Evolutionary conservation across 2,888 invertebrate species (phyloP).

Genomic region (Acanthoscelides obtectus): DNA sequence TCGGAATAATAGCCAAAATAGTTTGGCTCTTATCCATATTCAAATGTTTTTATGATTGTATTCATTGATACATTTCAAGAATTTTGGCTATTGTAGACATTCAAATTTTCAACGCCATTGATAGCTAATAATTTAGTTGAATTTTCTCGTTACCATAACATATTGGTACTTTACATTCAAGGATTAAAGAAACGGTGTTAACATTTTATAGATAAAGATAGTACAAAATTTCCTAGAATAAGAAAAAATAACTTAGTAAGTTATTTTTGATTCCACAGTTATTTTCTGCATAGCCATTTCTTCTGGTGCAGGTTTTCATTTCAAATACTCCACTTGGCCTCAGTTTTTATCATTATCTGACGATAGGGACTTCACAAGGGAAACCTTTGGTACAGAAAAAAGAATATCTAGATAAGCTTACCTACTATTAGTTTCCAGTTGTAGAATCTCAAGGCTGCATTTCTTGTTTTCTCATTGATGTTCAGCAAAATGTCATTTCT

Average conservation of each 20-base stretch:
- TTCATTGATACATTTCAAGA: background rate
- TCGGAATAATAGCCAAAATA: background rate
- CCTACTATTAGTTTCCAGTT: slow-evolving; percentile 53
- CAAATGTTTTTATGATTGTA: background rate
- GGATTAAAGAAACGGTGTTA: too few species aligned
- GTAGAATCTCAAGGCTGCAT: slow-evolving; percentile 46
- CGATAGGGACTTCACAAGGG: slow-evolving; percentile 20
- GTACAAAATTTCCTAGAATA: too few species aligned
- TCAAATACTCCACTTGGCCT: too few species aligned
- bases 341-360: too few species aligned
- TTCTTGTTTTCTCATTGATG: slow-evolving; percentile 59
- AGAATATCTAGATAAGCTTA: slow-evolving; percentile 29
- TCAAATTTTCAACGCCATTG: background rate
- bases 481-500: slow-evolving; percentile 64
- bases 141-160: slow-evolving; percentile 10
- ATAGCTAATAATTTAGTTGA: slow-evolving; percentile 8
- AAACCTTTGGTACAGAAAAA: background rate
- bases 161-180: too few species aligned
- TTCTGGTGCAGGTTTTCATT: too few species aligned
- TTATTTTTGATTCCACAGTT: too few species aligned
- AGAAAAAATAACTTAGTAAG: too few species aligned
- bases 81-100: slow-evolving; percentile 1
- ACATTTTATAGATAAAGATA: too few species aligned
- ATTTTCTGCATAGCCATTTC: too few species aligned
- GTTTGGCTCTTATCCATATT: background rate